Evolutionary conservation across 2,797 vertebrate genomes (phyloP).

Genomic region (Coranthus polyacanthus): DNA sequence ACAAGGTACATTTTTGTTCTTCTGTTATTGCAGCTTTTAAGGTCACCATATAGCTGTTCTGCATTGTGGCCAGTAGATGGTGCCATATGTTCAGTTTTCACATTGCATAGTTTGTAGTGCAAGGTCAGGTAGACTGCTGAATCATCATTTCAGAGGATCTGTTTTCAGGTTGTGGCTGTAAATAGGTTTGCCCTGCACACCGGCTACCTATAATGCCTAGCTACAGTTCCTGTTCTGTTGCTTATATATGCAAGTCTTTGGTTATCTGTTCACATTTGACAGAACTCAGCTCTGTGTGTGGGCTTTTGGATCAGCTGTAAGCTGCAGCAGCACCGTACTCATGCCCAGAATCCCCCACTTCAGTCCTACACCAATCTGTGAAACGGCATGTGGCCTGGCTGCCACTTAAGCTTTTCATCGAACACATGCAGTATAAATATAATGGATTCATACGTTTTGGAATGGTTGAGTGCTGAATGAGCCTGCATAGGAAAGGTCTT

Average conservation of each 20-base stretch:
- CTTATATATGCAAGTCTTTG: conserved; percentile 62
- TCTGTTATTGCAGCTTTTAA: not conserved
- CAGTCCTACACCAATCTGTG: conserved; percentile 79
- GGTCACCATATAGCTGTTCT: not conserved
- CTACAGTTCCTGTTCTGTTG: conserved; percentile 52
- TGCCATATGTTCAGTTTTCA: conserved; percentile 41
- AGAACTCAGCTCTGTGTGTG: conserved; percentile 58
- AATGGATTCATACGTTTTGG: conserved; percentile 28
- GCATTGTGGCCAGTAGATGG: conserved; percentile 75
- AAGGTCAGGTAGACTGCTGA: conserved; percentile 67
- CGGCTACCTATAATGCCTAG: conserved; percentile 63
- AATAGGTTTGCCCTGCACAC: conserved; percentile 74
- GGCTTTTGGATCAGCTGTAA: conserved; percentile 68
- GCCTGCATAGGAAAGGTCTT: not conserved
- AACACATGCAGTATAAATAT: conserved; percentile 33
- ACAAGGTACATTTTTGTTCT: conserved; percentile 87
- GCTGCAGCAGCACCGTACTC: conserved; percentile 46
- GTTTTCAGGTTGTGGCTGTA: conserved; percentile 80
- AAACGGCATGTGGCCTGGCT: conserved; percentile 58
- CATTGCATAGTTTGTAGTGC: conserved; percentile 3
- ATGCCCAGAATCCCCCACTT: conserved; percentile 67
- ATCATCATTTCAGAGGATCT: conserved; percentile 79
- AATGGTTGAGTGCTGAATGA: conserved; percentile 8
- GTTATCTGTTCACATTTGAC: conserved; percentile 49
- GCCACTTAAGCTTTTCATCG: conserved; percentile 32